phyloP scores from a whole-genome alignment of 2,797 vertebrate genomes.

The Gymnothorax reevesii region DNA sequence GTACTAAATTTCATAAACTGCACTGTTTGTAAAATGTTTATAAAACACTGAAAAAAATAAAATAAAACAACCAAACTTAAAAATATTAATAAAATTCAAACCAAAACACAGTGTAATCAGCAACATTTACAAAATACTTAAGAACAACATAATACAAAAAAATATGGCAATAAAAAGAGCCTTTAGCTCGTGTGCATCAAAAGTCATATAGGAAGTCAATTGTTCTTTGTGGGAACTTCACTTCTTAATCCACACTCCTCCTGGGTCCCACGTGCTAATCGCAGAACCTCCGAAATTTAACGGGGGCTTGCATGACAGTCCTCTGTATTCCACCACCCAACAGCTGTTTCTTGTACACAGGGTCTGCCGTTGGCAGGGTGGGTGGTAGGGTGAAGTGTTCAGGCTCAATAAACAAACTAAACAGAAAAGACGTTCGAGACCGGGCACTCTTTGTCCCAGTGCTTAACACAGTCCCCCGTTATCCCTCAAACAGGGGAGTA shows the following conservation, averaged over 20 bases:
- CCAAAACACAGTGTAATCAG: not conserved
- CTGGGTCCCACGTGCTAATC: not conserved
- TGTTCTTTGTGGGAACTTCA: not conserved
- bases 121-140: conserved; percentile 10
- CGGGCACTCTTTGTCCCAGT: conserved; percentile 9
- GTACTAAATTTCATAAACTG: not conserved
- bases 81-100: not conserved
- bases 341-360: not conserved
- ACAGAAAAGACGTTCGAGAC: not conserved
- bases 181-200: conserved; percentile 4
- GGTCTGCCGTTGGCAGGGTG: not conserved
- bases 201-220: not conserved
- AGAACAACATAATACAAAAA: conserved; percentile 17
- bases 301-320: not conserved
- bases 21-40: conserved; percentile 4
- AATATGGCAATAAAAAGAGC: not conserved
- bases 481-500: not conserved
- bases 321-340: not conserved
- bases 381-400: not conserved
- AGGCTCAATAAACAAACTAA: not conserved
- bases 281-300: not conserved
- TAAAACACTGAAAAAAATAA: conserved; percentile 9
- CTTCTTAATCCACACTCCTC: not conserved
- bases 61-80: not conserved
- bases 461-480: not conserved